Base-by-base conservation (phyloP, 2,888 invertebrate genomes). In the Timandra comae region DNA sequence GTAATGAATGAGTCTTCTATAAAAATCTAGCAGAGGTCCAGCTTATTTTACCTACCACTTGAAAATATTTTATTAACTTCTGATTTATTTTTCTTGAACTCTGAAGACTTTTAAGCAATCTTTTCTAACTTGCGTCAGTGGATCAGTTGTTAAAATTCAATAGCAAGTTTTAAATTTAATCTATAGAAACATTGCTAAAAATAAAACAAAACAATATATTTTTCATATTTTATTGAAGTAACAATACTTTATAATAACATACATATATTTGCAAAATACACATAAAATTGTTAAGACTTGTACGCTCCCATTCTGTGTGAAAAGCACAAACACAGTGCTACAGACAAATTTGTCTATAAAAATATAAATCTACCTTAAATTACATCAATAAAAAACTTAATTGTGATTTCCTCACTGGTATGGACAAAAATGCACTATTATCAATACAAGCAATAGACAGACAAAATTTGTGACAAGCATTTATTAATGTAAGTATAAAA, bases 191-290 rank as follows among this genome's bases (percentile, higher is more conserved):
- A 16, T 16, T 16, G 16, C 4, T 16, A 46, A 52, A 41, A 40
- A 27, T 27, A 40, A 38, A 41, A 39, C 4, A 25, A 3, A 3
- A 32, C 1, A 34, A 10, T 32, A 32, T 33, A n/a, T 47, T 56
- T 62, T 60, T 59, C 49, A 70, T 62, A 62, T 66, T 65, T 80
- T 78, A 84, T 75, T 81, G 70, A 67, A 70, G 63, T 78, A 80
- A 82, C 80, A 79, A 78, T 81, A 79, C 63, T 75, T 61, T 71
- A n/a, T n/a, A 53, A 24, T 72, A 78, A 80, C 76, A 71, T 76
- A 78, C 56, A 74, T 70, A 68, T 67, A 10, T 3, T 56, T 67
- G 63, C 59, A 64, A 64, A 65, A 64, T 63, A 65, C 60, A 61
- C 59, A 49, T 51, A 62, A 70, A 61, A 50, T 54, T 1, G 11